These are phyloP conservation scores for Drosophila subquinaria DNA, from an alignment of 2,888 invertebrate genomes.

Conservation along the genomic window DNA sequence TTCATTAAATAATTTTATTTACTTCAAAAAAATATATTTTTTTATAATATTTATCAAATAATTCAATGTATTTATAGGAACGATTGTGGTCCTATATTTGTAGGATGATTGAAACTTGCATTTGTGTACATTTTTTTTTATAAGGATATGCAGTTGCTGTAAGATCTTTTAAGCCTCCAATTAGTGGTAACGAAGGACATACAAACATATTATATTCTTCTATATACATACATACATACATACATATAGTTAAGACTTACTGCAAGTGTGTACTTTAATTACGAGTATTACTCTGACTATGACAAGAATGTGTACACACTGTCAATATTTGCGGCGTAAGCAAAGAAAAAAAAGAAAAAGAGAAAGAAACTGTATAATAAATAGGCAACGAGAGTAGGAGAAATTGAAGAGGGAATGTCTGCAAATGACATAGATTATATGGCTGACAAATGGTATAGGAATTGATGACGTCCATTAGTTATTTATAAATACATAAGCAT, in stretches of 20 bases:
- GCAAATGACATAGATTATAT: conserved; percentile 11
- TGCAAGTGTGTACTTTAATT: conserved; percentile 32
- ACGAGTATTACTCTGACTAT: conserved; percentile 6
- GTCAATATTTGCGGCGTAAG: conserved; percentile 36
- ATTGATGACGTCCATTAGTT: conserved; percentile 5
- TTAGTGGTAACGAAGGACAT: conserved; percentile 17
- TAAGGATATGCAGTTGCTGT: neutral
- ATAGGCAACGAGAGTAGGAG: neutral
- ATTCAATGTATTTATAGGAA: too few relatives aligned
- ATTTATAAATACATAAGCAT: neutral
- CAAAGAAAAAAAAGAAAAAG: too few relatives aligned
- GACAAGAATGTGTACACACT: conserved; percentile 40
- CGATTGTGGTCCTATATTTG: too few relatives aligned
- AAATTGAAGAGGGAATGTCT: conserved; percentile 10
- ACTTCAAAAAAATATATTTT: too few relatives aligned
- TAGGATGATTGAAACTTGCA: too few relatives aligned
- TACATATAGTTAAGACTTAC: neutral
- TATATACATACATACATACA: neutral
- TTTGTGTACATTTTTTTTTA: too few relatives aligned
- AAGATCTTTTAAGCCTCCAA: conserved; percentile 31
- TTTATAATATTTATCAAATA: too few relatives aligned
- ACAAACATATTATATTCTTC: too few relatives aligned
- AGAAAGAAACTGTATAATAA: neutral
- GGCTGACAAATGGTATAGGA: conserved; percentile 1
- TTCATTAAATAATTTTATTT: too few relatives aligned